These are phyloP conservation scores for Drosophila anomelani DNA, from an alignment of 2,888 invertebrate genomes.

Conservation along the genomic window DNA sequence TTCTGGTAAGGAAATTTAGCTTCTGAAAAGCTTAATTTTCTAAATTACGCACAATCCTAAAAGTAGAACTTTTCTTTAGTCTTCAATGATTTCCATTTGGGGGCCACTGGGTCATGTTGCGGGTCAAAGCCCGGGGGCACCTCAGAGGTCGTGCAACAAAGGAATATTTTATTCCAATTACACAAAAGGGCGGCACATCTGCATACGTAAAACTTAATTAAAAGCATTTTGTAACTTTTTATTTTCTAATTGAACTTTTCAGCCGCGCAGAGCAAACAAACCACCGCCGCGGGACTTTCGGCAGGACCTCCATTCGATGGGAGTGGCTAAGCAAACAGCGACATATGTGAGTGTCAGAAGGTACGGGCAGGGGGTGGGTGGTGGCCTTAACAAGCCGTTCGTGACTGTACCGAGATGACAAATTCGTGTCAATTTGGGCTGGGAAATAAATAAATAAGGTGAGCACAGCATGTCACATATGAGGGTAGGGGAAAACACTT, in stretches of 20 bases:
- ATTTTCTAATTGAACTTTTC: constrained; percentile 72
- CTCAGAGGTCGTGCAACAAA: constrained; percentile 36
- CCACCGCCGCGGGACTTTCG: constrained; percentile 13
- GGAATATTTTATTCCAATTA: constrained; percentile 73
- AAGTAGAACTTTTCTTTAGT: no score
- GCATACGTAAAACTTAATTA: constrained; percentile 76
- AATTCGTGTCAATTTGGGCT: constrained; percentile 71
- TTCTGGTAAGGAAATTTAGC: not conserved
- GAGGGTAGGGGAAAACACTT: constrained; percentile 62
- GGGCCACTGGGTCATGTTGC: constrained; percentile 62
- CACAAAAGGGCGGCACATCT: constrained; percentile 55
- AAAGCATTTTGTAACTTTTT: constrained; percentile 63
- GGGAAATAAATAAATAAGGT: constrained; percentile 73
- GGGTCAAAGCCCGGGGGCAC: constrained; percentile 47
- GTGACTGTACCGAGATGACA: constrained; percentile 65
- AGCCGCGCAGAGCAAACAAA: constrained; percentile 73
- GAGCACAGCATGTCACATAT: constrained; percentile 28
- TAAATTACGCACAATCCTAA: not conserved
- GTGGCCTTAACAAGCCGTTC: constrained; percentile 3
- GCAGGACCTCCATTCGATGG: constrained; percentile 40
- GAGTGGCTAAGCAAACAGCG: constrained; percentile 69
- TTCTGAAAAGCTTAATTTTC: not conserved
- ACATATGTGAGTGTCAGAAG: constrained; percentile 61
- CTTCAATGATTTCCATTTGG: constrained; percentile 4
- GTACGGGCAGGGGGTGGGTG: constrained; percentile 35